Percentiles rank a stretch among this genome's conserved stretches.
Conservation (phyloP, 2,797 vertebrate species). For the Alcedo atthis region DNA sequence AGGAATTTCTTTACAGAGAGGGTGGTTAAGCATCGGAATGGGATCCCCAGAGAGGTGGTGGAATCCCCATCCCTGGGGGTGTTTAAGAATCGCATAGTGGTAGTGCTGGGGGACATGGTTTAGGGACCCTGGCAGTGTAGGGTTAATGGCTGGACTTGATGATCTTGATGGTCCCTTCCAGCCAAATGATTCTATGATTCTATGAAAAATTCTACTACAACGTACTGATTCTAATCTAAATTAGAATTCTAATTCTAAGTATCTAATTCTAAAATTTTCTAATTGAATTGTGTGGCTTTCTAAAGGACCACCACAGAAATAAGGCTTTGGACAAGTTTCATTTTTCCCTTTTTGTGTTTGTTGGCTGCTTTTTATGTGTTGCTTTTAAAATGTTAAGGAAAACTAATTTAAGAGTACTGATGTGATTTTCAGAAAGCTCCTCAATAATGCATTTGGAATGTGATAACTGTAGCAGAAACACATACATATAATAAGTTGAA, state of each 20-base stretch:
- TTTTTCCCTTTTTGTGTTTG: not conserved
- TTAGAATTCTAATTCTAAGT: too few relatives aligned
- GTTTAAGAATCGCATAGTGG: too few relatives aligned
- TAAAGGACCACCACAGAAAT: not conserved
- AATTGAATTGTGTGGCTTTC: not conserved
- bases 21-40: too few relatives aligned
- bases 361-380: not conserved
- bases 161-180: too few relatives aligned
- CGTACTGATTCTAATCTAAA: not conserved
- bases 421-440: not conserved
- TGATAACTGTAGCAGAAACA: not conserved
- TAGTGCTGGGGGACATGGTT: too few relatives aligned
- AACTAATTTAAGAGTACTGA: not conserved
- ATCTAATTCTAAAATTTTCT: not conserved
- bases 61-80: too few relatives aligned
- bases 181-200: too few relatives aligned
- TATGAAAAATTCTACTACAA: not conserved
- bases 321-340: not conserved
- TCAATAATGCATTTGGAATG: not conserved
- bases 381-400: not conserved
- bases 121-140: too few relatives aligned
- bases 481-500: not conserved
- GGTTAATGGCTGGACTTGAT: too few relatives aligned
- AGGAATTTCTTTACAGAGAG: too few relatives aligned
- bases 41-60: too few relatives aligned